These are phyloP conservation scores for Polydrusus pterygomalis DNA, from an alignment of 2,888 invertebrate genomes.

Conservation along the genomic window DNA sequence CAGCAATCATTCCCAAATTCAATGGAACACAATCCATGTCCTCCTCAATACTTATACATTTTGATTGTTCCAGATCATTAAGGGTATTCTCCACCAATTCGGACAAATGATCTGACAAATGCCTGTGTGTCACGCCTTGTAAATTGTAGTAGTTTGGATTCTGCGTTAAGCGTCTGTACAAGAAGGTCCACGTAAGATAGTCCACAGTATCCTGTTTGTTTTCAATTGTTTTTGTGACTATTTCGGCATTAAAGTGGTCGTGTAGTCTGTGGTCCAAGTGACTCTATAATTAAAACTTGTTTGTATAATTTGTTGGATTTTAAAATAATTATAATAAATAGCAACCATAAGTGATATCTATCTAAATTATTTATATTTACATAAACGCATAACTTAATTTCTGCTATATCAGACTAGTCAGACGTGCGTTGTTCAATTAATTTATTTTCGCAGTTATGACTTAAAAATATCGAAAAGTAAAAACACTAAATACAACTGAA, in stretches of 20 bases:
- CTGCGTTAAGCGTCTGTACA: slow-evolving; percentile 96
- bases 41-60: slow-evolving; percentile 98
- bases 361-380: too few relatives aligned
- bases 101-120: slow-evolving; percentile 97
- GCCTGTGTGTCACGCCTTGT: slow-evolving; percentile 96
- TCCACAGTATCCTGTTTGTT: slow-evolving; percentile 99
- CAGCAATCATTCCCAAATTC: slow-evolving; percentile 99
- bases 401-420: too few relatives aligned
- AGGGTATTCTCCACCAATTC: slow-evolving; percentile 98
- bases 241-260: slow-evolving; percentile 99
- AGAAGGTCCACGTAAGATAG: slow-evolving; percentile 99
- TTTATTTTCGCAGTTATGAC: too few relatives aligned
- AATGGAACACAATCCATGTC: slow-evolving; percentile 98
- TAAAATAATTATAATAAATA: background rate
- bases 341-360: background rate
- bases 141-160: slow-evolving; percentile 99
- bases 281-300: slow-evolving; percentile 75
- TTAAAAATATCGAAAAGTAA: too few relatives aligned
- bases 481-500: too few relatives aligned
- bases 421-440: too few relatives aligned
- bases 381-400: too few relatives aligned
- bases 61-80: slow-evolving; percentile 94
- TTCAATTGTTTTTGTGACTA: slow-evolving; percentile 99
- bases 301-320: background rate
- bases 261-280: slow-evolving; percentile 98